Base-by-base conservation (phyloP, 2,113 vertebrate genomes). In the Ornithorhynchus anatinus region DNA sequence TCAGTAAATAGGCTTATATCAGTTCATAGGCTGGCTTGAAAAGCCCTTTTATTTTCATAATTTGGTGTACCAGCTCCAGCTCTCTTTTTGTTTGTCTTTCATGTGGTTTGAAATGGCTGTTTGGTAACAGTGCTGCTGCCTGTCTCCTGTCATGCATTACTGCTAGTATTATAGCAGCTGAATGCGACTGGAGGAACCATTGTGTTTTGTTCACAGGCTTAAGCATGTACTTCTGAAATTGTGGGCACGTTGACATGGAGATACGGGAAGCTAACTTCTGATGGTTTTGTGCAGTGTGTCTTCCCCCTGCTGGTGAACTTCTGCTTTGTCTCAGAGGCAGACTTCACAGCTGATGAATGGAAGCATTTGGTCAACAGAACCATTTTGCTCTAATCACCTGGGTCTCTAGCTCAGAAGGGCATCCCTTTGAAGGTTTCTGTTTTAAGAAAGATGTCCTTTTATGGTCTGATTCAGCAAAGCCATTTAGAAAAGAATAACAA, bases 231-330 rank as follows among this genome's bases (percentile, higher is more conserved):
- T 69, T 66, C 68, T 53, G 72, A 52, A 77, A 45, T 5, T 22
- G 3, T 1, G 59, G 37, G 36, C n/a, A 29, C 25, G 64, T 78
- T 68, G 23, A 47, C 25, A 73, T 52, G 25, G 32, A 67, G 57
- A 31, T 1, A 1, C 48, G 31, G 14, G 56, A 32, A 40, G 29
- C 29, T 10, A 35, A 42, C 29, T 80, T 79, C 59, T 75, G 70
- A 63, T 50, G 57, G 42, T 77, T 68, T 58, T 54, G 72, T 88
- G 86, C 86, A 84, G 62, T 88, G 57, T 86, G 85, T 86, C 85
- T 91, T 84, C 84, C 84, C 74, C 69, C 77, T 92, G 71, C 74
- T 91, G 76, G 82, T 86, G 79, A 82, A 84, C 67, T 64, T 36
- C 45, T 80, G 45, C 59, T 90, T 59, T 51, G n/a, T 48, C 42